phyloP scores from a whole-genome alignment of 2,113 vertebrate genomes.

The Nesoenas mayeri region DNA sequence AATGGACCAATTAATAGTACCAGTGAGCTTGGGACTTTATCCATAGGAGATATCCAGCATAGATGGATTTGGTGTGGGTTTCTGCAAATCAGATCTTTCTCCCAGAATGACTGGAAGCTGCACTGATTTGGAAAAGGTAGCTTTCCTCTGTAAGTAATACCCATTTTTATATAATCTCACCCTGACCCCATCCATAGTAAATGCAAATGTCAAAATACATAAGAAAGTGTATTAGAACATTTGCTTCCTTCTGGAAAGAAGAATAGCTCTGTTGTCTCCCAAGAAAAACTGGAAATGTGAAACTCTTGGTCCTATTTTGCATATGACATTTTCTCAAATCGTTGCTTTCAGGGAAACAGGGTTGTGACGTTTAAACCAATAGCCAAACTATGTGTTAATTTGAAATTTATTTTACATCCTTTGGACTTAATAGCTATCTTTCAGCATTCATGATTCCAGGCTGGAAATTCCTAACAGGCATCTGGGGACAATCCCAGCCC shows the following conservation, averaged over 20 bases:
- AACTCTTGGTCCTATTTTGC: background rate
- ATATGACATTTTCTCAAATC: conserved; percentile 6
- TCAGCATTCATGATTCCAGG: background rate
- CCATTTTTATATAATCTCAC: background rate
- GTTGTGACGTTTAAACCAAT: background rate
- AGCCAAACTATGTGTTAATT: conserved; percentile 28
- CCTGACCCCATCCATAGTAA: background rate
- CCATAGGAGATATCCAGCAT: background rate
- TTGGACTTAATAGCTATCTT: conserved; percentile 34
- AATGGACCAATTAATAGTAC: background rate
- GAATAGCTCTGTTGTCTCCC: background rate
- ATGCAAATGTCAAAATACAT: conserved; percentile 16
- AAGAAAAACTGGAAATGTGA: background rate
- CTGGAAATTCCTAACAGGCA: conserved; percentile 37
- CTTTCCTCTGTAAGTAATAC: background rate
- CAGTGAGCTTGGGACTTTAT: background rate
- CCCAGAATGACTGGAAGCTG: background rate
- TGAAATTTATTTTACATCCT: conserved; percentile 35
- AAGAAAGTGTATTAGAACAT: background rate
- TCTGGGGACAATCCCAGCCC: conserved; percentile 42
- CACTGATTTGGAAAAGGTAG: conserved; percentile 5
- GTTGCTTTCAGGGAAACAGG: background rate
- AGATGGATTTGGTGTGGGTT: background rate
- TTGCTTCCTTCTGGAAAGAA: background rate
- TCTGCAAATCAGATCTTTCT: background rate